Evolutionary conservation across 37 sponge, comb jelly and placozoan genomes (phyloP), one percentile per base, ranked within the genome.

Genomic region (Ianthella basta): DNA sequence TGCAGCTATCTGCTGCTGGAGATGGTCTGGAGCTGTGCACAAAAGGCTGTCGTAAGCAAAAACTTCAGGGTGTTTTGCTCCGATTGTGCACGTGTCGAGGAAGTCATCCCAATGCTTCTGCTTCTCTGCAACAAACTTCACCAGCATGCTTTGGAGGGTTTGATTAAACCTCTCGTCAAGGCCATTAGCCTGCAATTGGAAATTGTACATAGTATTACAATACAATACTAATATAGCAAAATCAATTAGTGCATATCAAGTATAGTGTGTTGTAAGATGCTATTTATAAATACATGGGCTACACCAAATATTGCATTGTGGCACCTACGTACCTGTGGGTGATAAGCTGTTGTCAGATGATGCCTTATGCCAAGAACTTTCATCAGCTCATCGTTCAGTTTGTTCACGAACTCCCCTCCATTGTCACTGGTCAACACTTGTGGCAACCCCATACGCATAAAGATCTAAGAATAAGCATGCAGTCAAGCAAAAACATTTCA

Each of bases 291-390:
- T n/a, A n/a, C n/a, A n/a, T n/a, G n/a, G n/a, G n/a, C n/a, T n/a
- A n/a, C n/a, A n/a, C n/a, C n/a, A n/a, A n/a, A n/a, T n/a, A n/a
- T n/a, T n/a, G n/a, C n/a, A n/a, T n/a, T n/a, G n/a, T n/a, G n/a
- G n/a, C n/a, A n/a, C n/a, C n/a, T n/a, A n/a, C n/a, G 5, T 87
- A 86, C 91, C 86, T 90, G 91, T 30, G 87, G 87, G 67, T 90
- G 91, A 81, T 90, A 90, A 56, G 87, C 83, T 21, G 87, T 90
- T n/a, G 87, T 86, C 12, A 90, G 72, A 60, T 27, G 78, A 33
- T 82, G 82, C 54, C 70, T 65, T 25, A 90, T 86, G 10, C 80
- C 68, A 39, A 90, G 82, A n/a, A 68, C 5, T 14, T 61, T 34
- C 77, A 59, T 82, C 44, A 86, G 21, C 61, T 86, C 78, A 4